Base-by-base conservation (phyloP, 2,888 invertebrate species). In the Aquatica leii region DNA sequence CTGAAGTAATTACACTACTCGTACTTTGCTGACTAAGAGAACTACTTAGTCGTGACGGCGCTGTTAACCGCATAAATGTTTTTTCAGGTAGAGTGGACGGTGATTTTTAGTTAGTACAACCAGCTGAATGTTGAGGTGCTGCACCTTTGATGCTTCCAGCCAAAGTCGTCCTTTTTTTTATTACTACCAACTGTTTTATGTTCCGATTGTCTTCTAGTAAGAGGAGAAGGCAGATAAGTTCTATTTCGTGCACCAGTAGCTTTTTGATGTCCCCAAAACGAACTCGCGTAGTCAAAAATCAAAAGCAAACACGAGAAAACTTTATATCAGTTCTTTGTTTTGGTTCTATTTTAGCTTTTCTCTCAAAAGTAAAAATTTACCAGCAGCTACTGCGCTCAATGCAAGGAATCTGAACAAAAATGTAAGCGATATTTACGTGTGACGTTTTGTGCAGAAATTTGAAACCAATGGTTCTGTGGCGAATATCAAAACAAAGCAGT, bases 161-260 rank as follows among this genome's bases (percentile, higher is more conserved):
- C 70, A 90, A 90, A 65, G 89, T 89, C 69, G 90, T n/a, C 89
- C 73, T 91, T 85, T 80, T 94, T 94, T 83, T 92, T 94, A 77
- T 84, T 85, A 71, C 87, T 86, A 70, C 85, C 86, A 77, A 90
- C 89, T 73, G 93, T 84, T 77, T 94, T 94, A 69, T 94, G 86
- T 82, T 94, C 94, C 62, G 92, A 93, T 78, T 93, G 92, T 79
- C 93, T 88, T 83, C 94, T 89, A 71, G 93, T 92, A 76, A 93
- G 86, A 58, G 82, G 79, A 81, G 90, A 86, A 82, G 90, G 90
- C 81, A 87, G 85, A 59, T 83, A 81, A 86, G 92, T 92, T 83
- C 94, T 93, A 84, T 94, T 94, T 77, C 92, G 92, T 72, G 93
- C 94, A 78, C 94, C 94, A 78, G 94, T 94, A 73, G 94, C 94